A percentile compares a stretch with the other conserved stretches of the same genome.
Conservation (phyloP, 2,113 vertebrate species). For the Nansenia antarctica region DNA sequence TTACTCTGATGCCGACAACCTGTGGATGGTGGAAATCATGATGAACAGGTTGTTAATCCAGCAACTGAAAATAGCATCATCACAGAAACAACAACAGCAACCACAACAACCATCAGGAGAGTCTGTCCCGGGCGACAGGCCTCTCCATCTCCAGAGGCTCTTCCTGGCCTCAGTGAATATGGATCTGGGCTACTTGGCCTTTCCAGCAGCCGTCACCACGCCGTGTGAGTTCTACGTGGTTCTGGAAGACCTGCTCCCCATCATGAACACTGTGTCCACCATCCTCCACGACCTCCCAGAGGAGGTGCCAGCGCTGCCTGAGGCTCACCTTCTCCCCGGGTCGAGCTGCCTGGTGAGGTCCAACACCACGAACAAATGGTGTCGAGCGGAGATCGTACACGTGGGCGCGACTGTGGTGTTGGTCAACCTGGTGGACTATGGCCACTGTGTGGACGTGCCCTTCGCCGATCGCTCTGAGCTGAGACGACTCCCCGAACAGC, state of each 20-base stretch:
- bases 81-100: not conserved
- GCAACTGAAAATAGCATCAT: slow-evolving; percentile 43
- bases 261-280: slow-evolving; percentile 68
- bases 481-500: slow-evolving; percentile 72
- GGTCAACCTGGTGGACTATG: slow-evolving; percentile 81
- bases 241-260: slow-evolving; percentile 71
- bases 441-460: slow-evolving; percentile 66
- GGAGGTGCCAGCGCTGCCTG: slow-evolving; percentile 63
- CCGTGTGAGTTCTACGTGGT: slow-evolving; percentile 83
- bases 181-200: slow-evolving; percentile 65
- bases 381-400: slow-evolving; percentile 79
- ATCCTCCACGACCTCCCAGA: slow-evolving; percentile 74
- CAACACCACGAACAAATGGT: slow-evolving; percentile 74
- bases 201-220: slow-evolving; percentile 70
- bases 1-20: slow-evolving; percentile 44
- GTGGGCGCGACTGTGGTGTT: slow-evolving; percentile 54
- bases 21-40: slow-evolving; percentile 80
- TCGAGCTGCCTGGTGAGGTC: slow-evolving; percentile 75
- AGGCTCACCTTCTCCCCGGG: slow-evolving; percentile 67
- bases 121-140: not conserved
- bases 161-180: slow-evolving; percentile 59
- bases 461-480: slow-evolving; percentile 64
- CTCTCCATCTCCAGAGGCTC: slow-evolving; percentile 41
- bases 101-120: not conserved
- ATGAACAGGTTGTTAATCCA: slow-evolving; percentile 50